phyloP scores from a whole-genome alignment of 2,797 vertebrate genomes.

The Nyctibius grandis region DNA sequence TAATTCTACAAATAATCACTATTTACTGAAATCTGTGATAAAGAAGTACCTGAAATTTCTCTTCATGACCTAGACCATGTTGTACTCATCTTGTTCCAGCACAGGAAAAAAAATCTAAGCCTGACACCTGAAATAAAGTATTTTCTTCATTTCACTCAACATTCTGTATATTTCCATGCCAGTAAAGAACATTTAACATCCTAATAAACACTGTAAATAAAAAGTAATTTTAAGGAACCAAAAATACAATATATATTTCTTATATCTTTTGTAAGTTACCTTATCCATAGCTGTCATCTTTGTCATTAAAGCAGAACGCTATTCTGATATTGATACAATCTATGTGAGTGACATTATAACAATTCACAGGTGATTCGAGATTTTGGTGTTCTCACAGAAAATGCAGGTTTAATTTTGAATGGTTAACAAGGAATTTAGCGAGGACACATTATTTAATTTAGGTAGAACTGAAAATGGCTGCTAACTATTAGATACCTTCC shows the following conservation, averaged over 20 bases:
- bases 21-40: background rate
- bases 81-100: background rate
- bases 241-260: background rate
- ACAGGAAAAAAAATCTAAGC: background rate
- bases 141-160: background rate
- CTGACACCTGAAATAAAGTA: background rate
- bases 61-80: background rate
- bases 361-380: background rate
- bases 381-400: background rate
- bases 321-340: background rate
- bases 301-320: background rate
- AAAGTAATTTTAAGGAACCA: background rate
- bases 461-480: background rate
- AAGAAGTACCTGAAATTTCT: background rate
- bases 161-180: background rate
- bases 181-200: background rate
- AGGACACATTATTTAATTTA: conserved; percentile 25
- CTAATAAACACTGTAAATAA: background rate
- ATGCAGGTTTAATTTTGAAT: background rate
- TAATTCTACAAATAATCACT: background rate
- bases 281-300: background rate
- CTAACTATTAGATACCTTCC: conserved; percentile 11
- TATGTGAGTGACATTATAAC: background rate
- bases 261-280: background rate
- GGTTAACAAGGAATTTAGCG: background rate